These are phyloP conservation scores for Columba livia DNA, from an alignment of 2,113 vertebrate genomes.

Conservation along the genomic window DNA sequence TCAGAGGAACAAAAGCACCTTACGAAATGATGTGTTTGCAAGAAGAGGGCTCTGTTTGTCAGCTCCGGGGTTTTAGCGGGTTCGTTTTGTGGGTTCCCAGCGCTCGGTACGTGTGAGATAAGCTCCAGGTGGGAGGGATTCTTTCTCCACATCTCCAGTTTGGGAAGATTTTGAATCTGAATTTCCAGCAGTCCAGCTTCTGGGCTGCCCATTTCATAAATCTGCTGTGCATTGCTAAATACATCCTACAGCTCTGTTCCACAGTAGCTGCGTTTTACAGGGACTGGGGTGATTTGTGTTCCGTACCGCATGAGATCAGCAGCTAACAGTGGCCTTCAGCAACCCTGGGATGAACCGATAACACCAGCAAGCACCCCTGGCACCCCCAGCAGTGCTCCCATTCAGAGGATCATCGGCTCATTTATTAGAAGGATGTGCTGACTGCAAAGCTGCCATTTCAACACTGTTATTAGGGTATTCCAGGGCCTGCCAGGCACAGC, in stretches of 20 bases:
- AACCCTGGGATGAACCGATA: background rate
- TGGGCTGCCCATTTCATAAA: background rate
- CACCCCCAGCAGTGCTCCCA: background rate
- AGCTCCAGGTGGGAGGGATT: background rate
- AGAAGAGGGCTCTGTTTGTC: background rate
- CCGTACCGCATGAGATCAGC: background rate
- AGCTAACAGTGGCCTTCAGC: background rate
- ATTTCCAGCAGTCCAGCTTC: background rate
- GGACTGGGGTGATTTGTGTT: background rate
- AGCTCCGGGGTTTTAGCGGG: background rate
- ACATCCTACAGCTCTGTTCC: background rate
- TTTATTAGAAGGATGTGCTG: background rate
- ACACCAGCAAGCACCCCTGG: background rate
- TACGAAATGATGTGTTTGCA: rapidly evolving
- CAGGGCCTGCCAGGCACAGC: background rate
- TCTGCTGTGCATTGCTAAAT: background rate
- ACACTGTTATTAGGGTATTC: background rate
- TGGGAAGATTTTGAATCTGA: background rate
- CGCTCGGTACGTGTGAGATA: rapidly evolving
- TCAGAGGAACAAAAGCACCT: background rate
- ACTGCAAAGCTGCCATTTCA: background rate
- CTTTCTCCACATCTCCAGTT: background rate
- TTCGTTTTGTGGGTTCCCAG: background rate
- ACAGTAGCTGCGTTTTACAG: background rate
- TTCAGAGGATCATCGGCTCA: rapidly evolving